Conservation (phyloP, 2,888 invertebrate genomes). For the Deilephila porcellus region DNA sequence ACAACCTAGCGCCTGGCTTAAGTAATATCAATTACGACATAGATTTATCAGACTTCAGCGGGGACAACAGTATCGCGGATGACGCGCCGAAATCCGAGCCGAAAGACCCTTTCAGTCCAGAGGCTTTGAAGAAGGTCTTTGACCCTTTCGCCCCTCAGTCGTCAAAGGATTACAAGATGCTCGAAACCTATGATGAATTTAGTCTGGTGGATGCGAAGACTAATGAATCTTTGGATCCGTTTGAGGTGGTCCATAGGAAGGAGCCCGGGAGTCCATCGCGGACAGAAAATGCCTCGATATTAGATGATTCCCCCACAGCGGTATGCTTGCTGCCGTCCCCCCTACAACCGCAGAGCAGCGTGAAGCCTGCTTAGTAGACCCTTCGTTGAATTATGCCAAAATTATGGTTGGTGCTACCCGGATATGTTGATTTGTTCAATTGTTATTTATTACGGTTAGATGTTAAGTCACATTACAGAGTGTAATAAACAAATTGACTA, state of each 20-base stretch:
- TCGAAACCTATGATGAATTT: conserved; percentile 73
- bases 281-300: conserved; percentile 58
- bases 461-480: conserved; percentile 35
- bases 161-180: conserved; percentile 51
- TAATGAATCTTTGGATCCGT: conserved; percentile 56
- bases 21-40: conserved; percentile 91
- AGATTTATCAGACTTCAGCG: conserved; percentile 90
- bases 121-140: conserved; percentile 71
- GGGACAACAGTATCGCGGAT: conserved; percentile 88
- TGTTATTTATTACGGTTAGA: conserved; percentile 45
- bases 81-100: conserved; percentile 64
- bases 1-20: conserved; percentile 85
- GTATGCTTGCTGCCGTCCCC: conserved; percentile 84
- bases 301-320: conserved; percentile 76
- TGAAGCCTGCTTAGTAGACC: conserved; percentile 50
- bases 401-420: conserved; percentile 48
- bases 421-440: conserved; percentile 39
- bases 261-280: conserved; percentile 52
- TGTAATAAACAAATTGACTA: conserved; percentile 40
- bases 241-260: conserved; percentile 66
- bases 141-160: conserved; percentile 82
- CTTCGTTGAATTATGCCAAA: conserved; percentile 33
- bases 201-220: conserved; percentile 58
- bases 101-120: conserved; percentile 85
- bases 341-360: conserved; percentile 78